These are phyloP conservation scores for Oophaga pumilio DNA, from an alignment of 2,113 vertebrate species.

Conservation along the genomic window DNA sequence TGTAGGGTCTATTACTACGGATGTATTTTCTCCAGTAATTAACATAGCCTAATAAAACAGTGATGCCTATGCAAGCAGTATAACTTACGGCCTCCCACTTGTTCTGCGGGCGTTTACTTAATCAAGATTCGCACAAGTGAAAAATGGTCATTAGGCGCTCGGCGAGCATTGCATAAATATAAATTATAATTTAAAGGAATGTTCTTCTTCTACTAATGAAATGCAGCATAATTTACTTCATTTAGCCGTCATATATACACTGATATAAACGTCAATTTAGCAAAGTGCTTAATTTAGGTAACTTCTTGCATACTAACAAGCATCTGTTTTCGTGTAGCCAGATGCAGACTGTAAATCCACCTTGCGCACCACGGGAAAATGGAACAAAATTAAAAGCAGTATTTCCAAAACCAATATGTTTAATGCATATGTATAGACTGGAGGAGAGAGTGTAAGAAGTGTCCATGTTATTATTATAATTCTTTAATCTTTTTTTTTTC, in stretches of 20 bases:
- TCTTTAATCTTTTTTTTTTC: neutral
- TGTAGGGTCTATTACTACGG: constrained; percentile 13
- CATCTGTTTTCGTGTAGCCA: constrained; percentile 28
- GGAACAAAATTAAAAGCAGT: neutral
- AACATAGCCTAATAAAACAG: constrained; percentile 40
- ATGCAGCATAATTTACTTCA: constrained; percentile 43
- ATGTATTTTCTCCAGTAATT: constrained; percentile 40
- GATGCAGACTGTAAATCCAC: constrained; percentile 16
- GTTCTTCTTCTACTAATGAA: constrained; percentile 51
- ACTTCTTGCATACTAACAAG: constrained; percentile 45
- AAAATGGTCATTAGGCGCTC: constrained; percentile 43
- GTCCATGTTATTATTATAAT: neutral
- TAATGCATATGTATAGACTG: neutral
- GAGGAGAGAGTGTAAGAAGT: neutral
- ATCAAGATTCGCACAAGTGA: constrained; percentile 41
- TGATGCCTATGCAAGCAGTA: constrained; percentile 28
- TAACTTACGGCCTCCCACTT: constrained; percentile 38
- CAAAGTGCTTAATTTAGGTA: constrained; percentile 41
- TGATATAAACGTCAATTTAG: constrained; percentile 49
- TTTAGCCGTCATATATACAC: constrained; percentile 42
- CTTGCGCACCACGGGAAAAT: neutral
- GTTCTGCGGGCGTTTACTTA: constrained; percentile 44
- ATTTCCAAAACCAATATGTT: neutral
- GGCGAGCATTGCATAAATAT: constrained; percentile 41
- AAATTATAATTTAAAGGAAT: constrained; percentile 48